Conservation (phyloP, 2,888 invertebrate genomes). For the Endomychus coccineus region DNA sequence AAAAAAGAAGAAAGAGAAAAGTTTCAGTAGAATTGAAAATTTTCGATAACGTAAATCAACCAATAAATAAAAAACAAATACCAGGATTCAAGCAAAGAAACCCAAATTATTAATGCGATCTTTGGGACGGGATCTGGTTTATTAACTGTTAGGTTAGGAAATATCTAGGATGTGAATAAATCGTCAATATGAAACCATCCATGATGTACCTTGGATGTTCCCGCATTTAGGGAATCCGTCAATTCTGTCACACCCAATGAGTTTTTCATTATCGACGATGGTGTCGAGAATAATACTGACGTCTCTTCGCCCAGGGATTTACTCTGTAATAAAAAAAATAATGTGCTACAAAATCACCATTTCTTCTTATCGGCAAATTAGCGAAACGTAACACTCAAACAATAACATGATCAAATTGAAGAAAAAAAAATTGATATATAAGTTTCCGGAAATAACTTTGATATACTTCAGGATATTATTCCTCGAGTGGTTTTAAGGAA, state of each 20-base stretch:
- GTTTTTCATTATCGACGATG: constrained; percentile 80
- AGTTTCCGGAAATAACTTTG: no score
- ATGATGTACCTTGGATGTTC: constrained; percentile 38
- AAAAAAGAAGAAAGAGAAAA: no score
- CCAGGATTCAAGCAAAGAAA: background rate
- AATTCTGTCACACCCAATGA: constrained; percentile 62
- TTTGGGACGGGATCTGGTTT: background rate
- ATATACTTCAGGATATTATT: no score
- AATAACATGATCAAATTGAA: no score
- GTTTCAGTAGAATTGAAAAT: no score
- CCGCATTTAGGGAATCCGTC: constrained; percentile 48
- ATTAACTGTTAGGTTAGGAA: background rate
- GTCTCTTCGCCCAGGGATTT: constrained; percentile 73
- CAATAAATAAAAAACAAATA: constrained; percentile 4
- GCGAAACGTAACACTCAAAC: no score
- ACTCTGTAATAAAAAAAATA: constrained; percentile 57
- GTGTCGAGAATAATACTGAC: constrained; percentile 78
- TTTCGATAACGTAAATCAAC: constrained; percentile 5
- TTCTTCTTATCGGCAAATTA: no score
- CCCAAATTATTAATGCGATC: constrained; percentile 2
- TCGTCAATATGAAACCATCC: constrained; percentile 41
- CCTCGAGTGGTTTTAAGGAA: no score
- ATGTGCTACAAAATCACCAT: no score
- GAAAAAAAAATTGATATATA: no score
- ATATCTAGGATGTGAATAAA: constrained; percentile 29